Conservation (phyloP, 2,797 vertebrate genomes). For the Australoheros facetus region DNA sequence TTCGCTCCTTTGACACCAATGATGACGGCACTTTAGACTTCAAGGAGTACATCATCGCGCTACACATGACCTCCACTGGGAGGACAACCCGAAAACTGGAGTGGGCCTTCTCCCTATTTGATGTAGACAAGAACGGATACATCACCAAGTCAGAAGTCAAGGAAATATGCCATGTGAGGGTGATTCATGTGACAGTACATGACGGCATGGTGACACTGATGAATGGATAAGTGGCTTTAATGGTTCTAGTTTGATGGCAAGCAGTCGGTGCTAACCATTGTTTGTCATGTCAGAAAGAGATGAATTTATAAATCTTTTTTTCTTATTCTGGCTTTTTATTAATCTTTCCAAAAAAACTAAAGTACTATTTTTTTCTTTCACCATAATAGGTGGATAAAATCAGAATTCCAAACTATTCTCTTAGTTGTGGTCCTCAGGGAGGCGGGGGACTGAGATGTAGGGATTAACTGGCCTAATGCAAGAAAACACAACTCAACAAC, state of each 20-base stretch:
- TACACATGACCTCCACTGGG: conserved; percentile 86
- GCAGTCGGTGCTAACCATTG: neutral
- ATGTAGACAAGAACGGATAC: conserved; percentile 87
- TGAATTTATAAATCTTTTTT: neutral
- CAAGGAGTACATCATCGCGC: conserved; percentile 87
- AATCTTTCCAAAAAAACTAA: neutral
- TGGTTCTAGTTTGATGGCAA: neutral
- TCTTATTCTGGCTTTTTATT: neutral
- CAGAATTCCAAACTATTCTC: neutral
- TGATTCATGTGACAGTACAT: neutral
- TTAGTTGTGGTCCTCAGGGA: neutral
- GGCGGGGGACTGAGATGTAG: neutral
- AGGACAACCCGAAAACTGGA: conserved; percentile 83
- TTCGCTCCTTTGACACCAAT: conserved; percentile 87
- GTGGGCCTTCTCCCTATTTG: conserved; percentile 87
- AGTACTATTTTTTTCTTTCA: neutral
- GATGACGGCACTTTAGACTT: conserved; percentile 86
- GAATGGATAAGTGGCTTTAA: neutral
- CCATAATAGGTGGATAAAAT: neutral
- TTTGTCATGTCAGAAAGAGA: neutral
- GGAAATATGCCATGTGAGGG: conserved; percentile 84
- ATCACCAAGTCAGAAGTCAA: conserved; percentile 85
- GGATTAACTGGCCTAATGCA: conserved; percentile 9
- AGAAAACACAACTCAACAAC: neutral
- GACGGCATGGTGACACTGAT: neutral